Evolutionary conservation across 2,113 vertebrate species (phyloP).

Genomic region (Petrocephalus zakoni): DNA sequence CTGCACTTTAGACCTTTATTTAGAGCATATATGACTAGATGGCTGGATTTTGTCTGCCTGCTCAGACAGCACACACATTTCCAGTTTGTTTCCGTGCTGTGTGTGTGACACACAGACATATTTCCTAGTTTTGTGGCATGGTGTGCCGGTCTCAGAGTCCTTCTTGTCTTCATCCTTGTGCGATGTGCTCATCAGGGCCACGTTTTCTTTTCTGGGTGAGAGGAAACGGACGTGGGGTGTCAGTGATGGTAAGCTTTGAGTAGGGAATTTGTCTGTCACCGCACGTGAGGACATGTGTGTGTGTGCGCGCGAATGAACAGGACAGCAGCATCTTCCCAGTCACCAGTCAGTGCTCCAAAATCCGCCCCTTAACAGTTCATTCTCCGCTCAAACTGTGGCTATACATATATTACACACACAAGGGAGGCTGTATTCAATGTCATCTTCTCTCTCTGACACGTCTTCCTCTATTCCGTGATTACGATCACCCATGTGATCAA

Average conservation of each 20-base stretch:
- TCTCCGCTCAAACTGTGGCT: slow-evolving; percentile 24
- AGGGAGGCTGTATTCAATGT: background rate
- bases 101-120: background rate
- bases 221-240: background rate
- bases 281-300: slow-evolving; percentile 31
- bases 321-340: slow-evolving; percentile 41
- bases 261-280: background rate
- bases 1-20: background rate
- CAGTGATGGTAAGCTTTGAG: background rate
- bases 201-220: background rate
- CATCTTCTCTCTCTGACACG: background rate
- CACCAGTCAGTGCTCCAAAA: slow-evolving; percentile 41
- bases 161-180: background rate
- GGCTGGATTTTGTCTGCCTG: background rate
- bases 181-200: background rate
- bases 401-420: background rate
- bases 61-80: background rate
- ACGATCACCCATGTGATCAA: background rate
- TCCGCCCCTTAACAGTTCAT: slow-evolving; percentile 40
- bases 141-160: background rate
- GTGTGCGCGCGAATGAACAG: slow-evolving; percentile 28
- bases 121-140: background rate
- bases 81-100: background rate
- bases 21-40: background rate
- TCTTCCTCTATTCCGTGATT: background rate